These are phyloP conservation scores for Meloidogyne chitwoodi DNA, from an alignment of 1,140 invertebrate species.

Conservation along the genomic window DNA sequence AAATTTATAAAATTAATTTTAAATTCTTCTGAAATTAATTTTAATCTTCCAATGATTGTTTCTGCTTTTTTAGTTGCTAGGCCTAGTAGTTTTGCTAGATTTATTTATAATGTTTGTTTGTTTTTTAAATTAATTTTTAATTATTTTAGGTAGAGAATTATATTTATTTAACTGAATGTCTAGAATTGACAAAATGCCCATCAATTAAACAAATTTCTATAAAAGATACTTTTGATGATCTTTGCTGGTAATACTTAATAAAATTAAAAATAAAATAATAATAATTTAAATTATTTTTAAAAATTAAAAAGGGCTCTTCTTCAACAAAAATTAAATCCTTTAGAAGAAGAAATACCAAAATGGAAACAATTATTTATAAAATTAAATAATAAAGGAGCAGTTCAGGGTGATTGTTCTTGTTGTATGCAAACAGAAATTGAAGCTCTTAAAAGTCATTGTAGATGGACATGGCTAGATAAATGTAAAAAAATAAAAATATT, in stretches of 20 bases:
- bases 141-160: conserved; percentile 29
- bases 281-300: neutral
- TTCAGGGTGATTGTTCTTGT: conserved; percentile 23
- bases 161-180: conserved; percentile 18
- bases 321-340: conserved; percentile 3
- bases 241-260: conserved; percentile 9
- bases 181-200: conserved; percentile 14
- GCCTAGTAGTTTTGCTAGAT: conserved; percentile 19
- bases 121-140: neutral
- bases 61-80: conserved; percentile 21
- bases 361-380: conserved; percentile 10
- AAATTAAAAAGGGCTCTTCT: conserved; percentile 22
- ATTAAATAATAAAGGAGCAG: neutral
- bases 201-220: conserved; percentile 11
- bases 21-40: conserved; percentile 4
- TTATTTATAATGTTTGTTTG: conserved; percentile 26
- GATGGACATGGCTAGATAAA: conserved; percentile 32
- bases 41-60: conserved; percentile 2
- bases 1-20: conserved; percentile 4
- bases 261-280: neutral
- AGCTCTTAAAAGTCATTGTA: conserved; percentile 16
- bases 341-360: neutral
- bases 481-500: conserved; percentile 18
- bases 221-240: conserved; percentile 20
- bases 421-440: conserved; percentile 18